Conservation (phyloP, 2,113 vertebrate genomes). For the Seriola rivoliana region DNA sequence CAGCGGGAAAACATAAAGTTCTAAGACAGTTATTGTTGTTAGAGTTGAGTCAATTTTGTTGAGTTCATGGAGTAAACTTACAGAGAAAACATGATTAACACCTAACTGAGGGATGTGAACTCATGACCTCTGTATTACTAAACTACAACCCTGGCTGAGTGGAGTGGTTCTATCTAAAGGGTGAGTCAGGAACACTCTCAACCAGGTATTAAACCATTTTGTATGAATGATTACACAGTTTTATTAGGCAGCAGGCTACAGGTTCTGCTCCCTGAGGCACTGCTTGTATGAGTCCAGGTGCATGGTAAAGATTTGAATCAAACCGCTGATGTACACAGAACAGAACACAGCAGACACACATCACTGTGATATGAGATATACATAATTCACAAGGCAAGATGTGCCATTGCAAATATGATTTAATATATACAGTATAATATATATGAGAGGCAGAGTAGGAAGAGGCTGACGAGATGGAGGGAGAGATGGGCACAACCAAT, state of each 20-base stretch:
- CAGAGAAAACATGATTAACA: not conserved
- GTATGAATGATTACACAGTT: constrained; percentile 13
- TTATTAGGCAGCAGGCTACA: constrained; percentile 1
- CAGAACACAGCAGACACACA: not conserved
- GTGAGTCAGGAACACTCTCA: constrained; percentile 10
- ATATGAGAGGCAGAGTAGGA: not conserved
- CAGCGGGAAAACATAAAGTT: not conserved
- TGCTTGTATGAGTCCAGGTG: not conserved
- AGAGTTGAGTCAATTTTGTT: not conserved
- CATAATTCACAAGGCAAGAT: not conserved
- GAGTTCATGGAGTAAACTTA: not conserved
- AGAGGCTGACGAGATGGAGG: not conserved
- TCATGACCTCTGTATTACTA: not conserved
- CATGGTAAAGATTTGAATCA: not conserved
- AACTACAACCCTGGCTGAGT: not conserved
- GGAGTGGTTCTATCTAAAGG: not conserved
- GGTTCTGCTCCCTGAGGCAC: not conserved
- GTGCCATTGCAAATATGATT: constrained; percentile 13
- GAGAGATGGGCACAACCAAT: not conserved
- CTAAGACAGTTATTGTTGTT: not conserved
- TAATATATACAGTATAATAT: constrained; percentile 23
- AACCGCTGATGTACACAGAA: not conserved
- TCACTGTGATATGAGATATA: constrained; percentile 5
- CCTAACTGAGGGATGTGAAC: not conserved
- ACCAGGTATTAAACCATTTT: not conserved